Conservation (phyloP, 1,140 invertebrate species). For the Thaumatotibia leucotreta region DNA sequence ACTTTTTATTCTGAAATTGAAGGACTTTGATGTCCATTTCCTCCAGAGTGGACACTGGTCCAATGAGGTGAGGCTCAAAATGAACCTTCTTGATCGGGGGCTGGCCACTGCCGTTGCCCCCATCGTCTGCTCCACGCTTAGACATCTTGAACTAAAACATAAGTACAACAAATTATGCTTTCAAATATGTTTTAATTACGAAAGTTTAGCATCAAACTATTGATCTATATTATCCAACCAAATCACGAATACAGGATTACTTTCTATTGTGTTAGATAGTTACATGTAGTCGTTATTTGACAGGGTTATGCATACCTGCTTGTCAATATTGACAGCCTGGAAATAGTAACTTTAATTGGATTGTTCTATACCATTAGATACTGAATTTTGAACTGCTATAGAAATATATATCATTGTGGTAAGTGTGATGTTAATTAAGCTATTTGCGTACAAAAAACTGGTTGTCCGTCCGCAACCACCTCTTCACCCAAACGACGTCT, state of each 20-base stretch:
- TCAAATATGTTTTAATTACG: conserved; percentile 17
- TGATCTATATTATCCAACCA: conserved; percentile 18
- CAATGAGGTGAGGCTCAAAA: conserved; percentile 94
- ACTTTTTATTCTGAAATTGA: conserved; percentile 97
- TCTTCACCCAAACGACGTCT: not conserved
- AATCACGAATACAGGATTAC: conserved; percentile 6
- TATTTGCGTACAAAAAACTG: not conserved
- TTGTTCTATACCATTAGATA: not conserved
- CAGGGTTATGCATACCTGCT: conserved; percentile 19
- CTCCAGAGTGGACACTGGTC: conserved; percentile 94
- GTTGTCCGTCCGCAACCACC: conserved; percentile 3
- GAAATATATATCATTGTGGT: not conserved
- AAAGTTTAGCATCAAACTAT: conserved; percentile 20
- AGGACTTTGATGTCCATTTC: conserved; percentile 98
- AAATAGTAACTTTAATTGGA: conserved; percentile 1
- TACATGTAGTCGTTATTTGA: conserved; percentile 4
- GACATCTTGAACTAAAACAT: conserved; percentile 79
- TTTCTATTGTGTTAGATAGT: not conserved
- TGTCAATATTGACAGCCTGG: conserved; percentile 20
- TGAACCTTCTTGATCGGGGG: conserved; percentile 94
- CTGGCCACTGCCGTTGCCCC: conserved; percentile 76
- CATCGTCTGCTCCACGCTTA: conserved; percentile 82
- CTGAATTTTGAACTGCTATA: not conserved
- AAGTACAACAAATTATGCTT: conserved; percentile 18
- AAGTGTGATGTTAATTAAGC: not conserved